phyloP scores from a whole-genome alignment of 2,797 vertebrate species.

The Hippoglossus hippoglossus region DNA sequence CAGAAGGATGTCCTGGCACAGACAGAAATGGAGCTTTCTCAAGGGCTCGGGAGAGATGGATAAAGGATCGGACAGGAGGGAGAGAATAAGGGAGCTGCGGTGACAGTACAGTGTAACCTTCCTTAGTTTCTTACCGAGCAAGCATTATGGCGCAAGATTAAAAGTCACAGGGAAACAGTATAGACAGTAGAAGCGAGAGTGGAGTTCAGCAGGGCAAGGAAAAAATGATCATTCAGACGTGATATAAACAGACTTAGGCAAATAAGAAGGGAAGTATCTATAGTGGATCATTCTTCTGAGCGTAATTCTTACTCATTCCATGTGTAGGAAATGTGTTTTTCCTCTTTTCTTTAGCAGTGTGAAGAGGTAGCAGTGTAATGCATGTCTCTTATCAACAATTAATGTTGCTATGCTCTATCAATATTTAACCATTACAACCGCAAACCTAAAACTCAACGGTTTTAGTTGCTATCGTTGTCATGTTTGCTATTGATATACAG shows the following conservation, averaged over 20 bases:
- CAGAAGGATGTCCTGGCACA: constrained; percentile 68
- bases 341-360: constrained; percentile 1
- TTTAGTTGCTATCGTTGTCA: neutral
- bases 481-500: neutral
- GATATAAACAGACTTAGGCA: too few species aligned
- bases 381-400: constrained; percentile 29
- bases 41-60: constrained; percentile 43
- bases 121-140: constrained; percentile 12
- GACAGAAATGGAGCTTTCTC: constrained; percentile 74
- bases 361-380: constrained; percentile 4
- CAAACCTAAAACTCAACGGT: neutral
- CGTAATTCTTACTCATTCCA: neutral
- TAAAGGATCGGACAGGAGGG: constrained; percentile 56
- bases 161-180: constrained; percentile 3
- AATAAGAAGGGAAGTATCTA: neutral
- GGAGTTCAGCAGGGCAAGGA: neutral
- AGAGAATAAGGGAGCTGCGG: constrained; percentile 11
- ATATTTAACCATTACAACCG: constrained; percentile 25
- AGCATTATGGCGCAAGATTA: constrained; percentile 12
- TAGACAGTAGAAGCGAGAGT: neutral
- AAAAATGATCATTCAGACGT: neutral
- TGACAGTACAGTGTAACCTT: constrained; percentile 4
- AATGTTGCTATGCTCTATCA: constrained; percentile 18
- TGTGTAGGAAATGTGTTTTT: neutral
- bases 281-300: neutral